Base-by-base conservation (phyloP, 37 sponge, comb jelly and placozoan genomes). In the Axinella damicornis region DNA sequence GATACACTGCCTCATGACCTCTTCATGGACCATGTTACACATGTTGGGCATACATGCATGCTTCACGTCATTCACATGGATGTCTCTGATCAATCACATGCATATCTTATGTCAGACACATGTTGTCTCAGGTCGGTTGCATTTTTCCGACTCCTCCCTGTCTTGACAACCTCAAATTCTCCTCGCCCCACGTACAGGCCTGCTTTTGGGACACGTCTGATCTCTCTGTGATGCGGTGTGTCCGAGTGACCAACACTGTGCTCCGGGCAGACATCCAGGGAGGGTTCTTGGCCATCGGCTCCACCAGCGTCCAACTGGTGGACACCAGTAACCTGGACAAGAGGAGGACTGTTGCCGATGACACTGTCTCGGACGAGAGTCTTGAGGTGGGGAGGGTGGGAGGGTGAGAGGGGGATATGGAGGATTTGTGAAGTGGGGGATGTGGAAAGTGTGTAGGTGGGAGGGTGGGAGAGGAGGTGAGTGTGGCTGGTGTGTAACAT, bases 281-380 rank as follows among this genome's bases (percentile, higher is more conserved):
- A 17, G 69, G 39, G 22, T 55, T 57, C 36, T 64, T 93, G 37
- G 83, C 77, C 13, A 36, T 89, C 21, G 86, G 90, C 27, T 89
- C 90, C 46, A 79, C 87, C 35, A 39, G 55, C 24, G 62, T 89
- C 15, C 89, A 85, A 21, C 63, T 93, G 53, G 35, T 78, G 21
- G 72, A 81, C 60, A n/a, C 70, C 11, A 63, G 36, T 14, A 39
- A 55, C 32, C 73, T 60, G 11, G 78, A 81, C 20, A 66, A 74
- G 74, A 60, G 86, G 53, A 65, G 84, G 63, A 87, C 71, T 22
- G 64, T 89, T 16, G 87, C 82, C 31, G 85, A 83, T 61, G 84
- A 90, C 57, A 74, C 65, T 18, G 40, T 40, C 35, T 83, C 83
- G 17, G 91, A 91, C 41, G 86, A 91, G 38, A 91, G 54, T 65